These are phyloP conservation scores for Elysia chlorotica DNA, from an alignment of 1,140 invertebrate genomes.

Conservation along the genomic window DNA sequence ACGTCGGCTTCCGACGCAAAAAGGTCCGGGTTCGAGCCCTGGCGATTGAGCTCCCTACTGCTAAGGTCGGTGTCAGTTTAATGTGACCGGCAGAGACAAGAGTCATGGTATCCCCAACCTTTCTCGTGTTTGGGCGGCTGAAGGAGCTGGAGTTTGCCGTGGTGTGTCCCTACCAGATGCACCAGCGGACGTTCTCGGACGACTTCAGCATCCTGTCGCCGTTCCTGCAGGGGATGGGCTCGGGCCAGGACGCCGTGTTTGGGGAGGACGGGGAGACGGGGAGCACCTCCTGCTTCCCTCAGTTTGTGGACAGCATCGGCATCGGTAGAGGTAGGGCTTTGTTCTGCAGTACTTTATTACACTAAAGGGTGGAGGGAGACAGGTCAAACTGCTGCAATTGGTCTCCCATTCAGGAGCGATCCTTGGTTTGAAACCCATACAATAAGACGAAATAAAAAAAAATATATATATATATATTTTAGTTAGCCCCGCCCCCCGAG, in stretches of 20 bases:
- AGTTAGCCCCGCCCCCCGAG: background rate
- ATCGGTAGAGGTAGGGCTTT: constrained; percentile 10
- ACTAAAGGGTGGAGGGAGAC: too few relatives aligned
- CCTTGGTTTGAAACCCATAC: background rate
- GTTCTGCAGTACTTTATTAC: too few relatives aligned
- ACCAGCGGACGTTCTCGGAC: constrained; percentile 37
- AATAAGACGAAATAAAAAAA: constrained; percentile 16
- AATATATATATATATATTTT: constrained; percentile 4
- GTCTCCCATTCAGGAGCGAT: background rate
- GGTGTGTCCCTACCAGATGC: constrained; percentile 70
- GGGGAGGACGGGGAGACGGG: constrained; percentile 2
- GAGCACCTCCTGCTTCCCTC: constrained; percentile 4
- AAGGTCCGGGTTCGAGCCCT: too few relatives aligned
- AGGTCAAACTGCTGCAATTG: too few relatives aligned
- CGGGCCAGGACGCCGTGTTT: constrained; percentile 17
- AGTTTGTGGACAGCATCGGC: constrained; percentile 5
- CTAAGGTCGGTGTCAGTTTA: too few relatives aligned
- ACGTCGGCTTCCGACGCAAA: too few relatives aligned
- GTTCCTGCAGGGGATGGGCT: constrained; percentile 12
- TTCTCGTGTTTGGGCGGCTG: constrained; percentile 72
- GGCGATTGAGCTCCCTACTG: too few relatives aligned
- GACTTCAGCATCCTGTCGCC: constrained; percentile 30
- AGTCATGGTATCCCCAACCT: too few relatives aligned
- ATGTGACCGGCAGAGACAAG: too few relatives aligned
- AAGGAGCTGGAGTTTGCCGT: constrained; percentile 86